Percentiles rank a stretch among this genome's conserved stretches.
Conservation (phyloP, 2,113 vertebrate species). For the Genyomyrus donnyi region DNA sequence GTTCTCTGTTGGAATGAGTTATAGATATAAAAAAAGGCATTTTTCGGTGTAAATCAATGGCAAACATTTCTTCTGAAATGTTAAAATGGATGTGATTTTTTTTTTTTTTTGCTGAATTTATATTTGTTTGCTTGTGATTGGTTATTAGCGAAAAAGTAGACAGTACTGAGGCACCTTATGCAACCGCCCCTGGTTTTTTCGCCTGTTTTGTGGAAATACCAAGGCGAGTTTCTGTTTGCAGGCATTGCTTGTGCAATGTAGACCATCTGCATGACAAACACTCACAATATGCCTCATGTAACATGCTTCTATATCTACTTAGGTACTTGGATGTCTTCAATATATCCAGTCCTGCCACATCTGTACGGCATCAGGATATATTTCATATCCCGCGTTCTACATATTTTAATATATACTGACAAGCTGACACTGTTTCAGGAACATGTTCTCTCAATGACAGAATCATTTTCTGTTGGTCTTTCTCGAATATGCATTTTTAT, state of each 20-base stretch:
- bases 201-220: neutral
- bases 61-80: neutral
- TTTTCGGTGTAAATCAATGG: neutral
- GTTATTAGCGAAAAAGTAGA: neutral
- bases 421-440: neutral
- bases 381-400: neutral
- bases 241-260: neutral
- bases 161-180: neutral
- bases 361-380: neutral
- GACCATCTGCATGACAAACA: conserved; percentile 3
- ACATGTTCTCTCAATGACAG: conserved; percentile 6
- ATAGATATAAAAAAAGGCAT: neutral
- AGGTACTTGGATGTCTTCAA: neutral
- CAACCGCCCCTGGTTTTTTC: neutral
- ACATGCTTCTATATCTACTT: conserved; percentile 10
- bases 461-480: neutral
- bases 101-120: neutral
- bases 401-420: conserved; percentile 5
- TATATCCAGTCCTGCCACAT: conserved; percentile 7
- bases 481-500: conserved; percentile 1
- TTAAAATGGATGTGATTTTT: neutral
- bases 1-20: neutral
- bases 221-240: neutral
- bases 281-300: neutral
- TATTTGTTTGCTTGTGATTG: neutral